Conservation (phyloP, 2,888 invertebrate genomes). For the Drosophila anomelani region DNA sequence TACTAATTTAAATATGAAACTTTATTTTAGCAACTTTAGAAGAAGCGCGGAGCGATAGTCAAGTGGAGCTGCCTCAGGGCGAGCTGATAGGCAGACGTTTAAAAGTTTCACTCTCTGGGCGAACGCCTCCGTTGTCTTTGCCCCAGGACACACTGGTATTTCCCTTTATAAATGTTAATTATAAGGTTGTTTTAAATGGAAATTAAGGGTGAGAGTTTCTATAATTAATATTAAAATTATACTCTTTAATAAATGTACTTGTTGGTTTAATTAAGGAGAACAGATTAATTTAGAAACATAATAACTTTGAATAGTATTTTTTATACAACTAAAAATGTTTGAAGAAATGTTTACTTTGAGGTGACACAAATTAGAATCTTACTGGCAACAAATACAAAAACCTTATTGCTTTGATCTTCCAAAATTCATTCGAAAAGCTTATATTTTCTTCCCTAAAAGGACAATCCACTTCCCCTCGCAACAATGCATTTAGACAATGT, state of each 20-base stretch:
- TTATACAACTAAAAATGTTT: neutral
- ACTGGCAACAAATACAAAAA: neutral
- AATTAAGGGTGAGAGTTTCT: neutral
- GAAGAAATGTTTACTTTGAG: neutral
- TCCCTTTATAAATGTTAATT: constrained; percentile 4
- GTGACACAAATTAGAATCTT: neutral
- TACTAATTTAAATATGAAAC: constrained; percentile 53
- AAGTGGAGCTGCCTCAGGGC: constrained; percentile 8
- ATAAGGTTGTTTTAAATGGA: neutral
- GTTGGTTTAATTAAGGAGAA: neutral
- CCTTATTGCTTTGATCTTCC: neutral
- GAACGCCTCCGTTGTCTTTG: constrained; percentile 4
- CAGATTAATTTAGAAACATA: neutral
- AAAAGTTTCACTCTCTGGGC: constrained; percentile 20
- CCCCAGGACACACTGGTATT: constrained; percentile 7
- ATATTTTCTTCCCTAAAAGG: neutral
- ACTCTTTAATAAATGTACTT: neutral
- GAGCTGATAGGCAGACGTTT: constrained; percentile 37
- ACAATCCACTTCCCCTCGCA: neutral
- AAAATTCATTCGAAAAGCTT: neutral
- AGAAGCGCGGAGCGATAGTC: constrained; percentile 9
- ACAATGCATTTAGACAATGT: constrained; percentile 24
- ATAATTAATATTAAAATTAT: neutral
- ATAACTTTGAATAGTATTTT: neutral
- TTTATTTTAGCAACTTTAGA: constrained; percentile 28